phyloP scores from a whole-genome alignment of 92 coral and sea anemone genomes.

The Palythoa grandiflora region DNA sequence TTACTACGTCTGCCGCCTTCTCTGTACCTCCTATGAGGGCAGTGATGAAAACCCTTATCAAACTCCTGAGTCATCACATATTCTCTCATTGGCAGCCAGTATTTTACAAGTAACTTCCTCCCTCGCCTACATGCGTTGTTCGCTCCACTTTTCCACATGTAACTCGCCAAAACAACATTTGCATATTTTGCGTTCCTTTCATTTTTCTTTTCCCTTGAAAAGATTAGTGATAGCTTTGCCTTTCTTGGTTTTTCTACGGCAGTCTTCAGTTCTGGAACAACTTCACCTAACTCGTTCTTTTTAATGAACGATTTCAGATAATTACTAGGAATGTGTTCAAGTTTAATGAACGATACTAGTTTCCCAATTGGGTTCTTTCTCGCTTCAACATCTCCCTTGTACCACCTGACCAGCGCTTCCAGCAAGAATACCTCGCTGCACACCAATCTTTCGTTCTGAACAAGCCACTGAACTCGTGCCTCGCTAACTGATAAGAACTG shows the following conservation, averaged over 20 bases:
- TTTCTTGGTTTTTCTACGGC: background rate
- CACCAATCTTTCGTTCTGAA: conserved; percentile 25
- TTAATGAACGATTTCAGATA: background rate
- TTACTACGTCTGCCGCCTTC: background rate
- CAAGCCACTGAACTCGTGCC: conserved; percentile 12
- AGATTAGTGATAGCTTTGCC: background rate
- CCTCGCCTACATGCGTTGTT: background rate
- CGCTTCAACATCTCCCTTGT: background rate
- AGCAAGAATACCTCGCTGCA: conserved; percentile 26
- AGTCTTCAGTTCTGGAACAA: conserved; percentile 24
- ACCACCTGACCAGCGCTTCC: conserved; percentile 38
- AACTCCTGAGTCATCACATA: background rate
- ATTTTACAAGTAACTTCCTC: conserved; percentile 14
- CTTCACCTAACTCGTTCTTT: background rate
- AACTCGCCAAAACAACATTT: conserved; percentile 20
- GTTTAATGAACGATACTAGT: background rate
- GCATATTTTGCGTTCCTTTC: conserved; percentile 6
- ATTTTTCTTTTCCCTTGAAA: conserved; percentile 6
- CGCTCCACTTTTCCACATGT: background rate
- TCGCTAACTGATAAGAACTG: conserved; percentile 19
- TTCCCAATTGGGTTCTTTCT: conserved; percentile 4
- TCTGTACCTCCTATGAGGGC: background rate
- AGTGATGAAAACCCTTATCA: background rate
- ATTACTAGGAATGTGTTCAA: conserved; percentile 10
- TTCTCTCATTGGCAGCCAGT: conserved; percentile 13